These are phyloP conservation scores for Patiria miniata DNA, from an alignment of 35 echinoderm and acorn worm species.

Conservation along the genomic window DNA sequence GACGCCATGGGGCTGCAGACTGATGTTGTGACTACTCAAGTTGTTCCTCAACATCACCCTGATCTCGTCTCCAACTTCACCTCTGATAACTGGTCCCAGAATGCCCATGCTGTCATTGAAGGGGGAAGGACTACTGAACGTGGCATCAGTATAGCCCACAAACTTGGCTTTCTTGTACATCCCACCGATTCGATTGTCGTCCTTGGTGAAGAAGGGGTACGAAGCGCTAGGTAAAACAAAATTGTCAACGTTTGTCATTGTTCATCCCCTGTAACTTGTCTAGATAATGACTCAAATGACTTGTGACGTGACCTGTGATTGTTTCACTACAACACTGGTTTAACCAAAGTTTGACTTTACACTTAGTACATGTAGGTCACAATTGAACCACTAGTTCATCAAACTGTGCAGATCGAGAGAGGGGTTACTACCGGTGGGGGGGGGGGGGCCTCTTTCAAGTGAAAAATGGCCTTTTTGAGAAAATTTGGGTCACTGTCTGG, in stretches of 20 bases:
- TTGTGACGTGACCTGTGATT: background rate
- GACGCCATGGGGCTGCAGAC: slow-evolving; percentile 72
- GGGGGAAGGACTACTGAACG: slow-evolving; percentile 3
- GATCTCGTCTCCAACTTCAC: slow-evolving; percentile 81
- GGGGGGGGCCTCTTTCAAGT: no score
- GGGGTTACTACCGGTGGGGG: no score
- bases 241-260: no score
- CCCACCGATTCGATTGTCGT: slow-evolving; percentile 42
- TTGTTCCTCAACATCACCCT: slow-evolving; percentile 67
- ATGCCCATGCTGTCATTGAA: slow-evolving; percentile 60
- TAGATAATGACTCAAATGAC: background rate
- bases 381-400: no score
- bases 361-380: background rate
- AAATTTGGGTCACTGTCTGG: no score
- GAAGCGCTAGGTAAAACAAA: slow-evolving; percentile 19
- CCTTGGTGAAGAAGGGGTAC: slow-evolving; percentile 42
- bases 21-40: slow-evolving; percentile 13
- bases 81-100: slow-evolving; percentile 75
- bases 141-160: slow-evolving; percentile 66
- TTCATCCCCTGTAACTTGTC: no score
- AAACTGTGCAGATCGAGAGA: no score
- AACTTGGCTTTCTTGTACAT: slow-evolving; percentile 63
- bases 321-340: background rate
- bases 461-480: no score
- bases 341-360: background rate